Evolutionary conservation across 2,888 invertebrate genomes (phyloP), one percentile per base, ranked within the genome.

Genomic region (Archips xylosteana): DNA sequence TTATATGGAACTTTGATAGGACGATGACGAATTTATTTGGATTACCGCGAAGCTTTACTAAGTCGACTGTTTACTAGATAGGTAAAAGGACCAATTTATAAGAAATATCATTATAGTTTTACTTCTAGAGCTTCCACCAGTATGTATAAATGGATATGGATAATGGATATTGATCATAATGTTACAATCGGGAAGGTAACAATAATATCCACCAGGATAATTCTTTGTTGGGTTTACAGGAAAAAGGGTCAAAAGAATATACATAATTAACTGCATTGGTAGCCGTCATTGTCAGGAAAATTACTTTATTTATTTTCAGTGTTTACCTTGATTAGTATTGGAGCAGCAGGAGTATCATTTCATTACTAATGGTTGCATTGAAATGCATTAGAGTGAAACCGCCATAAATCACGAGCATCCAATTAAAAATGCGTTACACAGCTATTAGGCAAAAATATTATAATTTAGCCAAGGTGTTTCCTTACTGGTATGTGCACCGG

Each of bases 391-490:
- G 36, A 47, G 36, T 60, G 36, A 9, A 61, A 15, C 45, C n/a
- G 42, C n/a, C 45, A 60, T 61, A 51, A 74, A 74, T 65, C 60
- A 65, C 45, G 69, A 69, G 42, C 23, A 49, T 6, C 3, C 60
- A 75, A 84, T 88, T 87, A 85, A 82, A 87, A 84, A 81, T 82
- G 82, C 83, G 82, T 89, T 87, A 89, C 83, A 84, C 82, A 85
- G 84, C 83, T 85, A 87, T 88, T 88, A 90, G 77, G 81, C 87
- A 82, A 87, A 87, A 83, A 83, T 87, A 87, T 87, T 85, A 84
- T 86, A 86, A 89, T 88, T 82, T 83, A 80, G 82, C 79, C 80
- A 81, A 75, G 78, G 79, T 67, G 69, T 77, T 79, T 83, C 82
- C 77, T 87, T 86, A 82, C 82, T 75, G 81, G 85, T 80, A 81